phyloP scores from a whole-genome alignment of 2,888 invertebrate species.

The Drosophila lutescens region DNA sequence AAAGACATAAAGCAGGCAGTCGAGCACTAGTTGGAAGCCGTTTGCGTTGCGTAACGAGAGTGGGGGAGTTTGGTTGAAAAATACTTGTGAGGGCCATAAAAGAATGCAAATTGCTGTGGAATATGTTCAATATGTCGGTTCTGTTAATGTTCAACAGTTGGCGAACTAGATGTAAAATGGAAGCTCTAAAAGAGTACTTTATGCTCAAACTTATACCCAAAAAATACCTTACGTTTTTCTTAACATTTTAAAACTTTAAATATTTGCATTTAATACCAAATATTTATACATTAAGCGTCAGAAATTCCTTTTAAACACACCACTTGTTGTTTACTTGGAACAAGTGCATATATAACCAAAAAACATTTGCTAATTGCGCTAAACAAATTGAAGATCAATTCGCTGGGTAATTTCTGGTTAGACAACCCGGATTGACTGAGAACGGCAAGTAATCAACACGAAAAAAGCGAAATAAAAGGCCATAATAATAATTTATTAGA shows the following conservation, averaged over 20 bases:
- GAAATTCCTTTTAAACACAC: neutral
- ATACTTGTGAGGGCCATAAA: constrained; percentile 41
- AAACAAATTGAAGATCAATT: constrained; percentile 14
- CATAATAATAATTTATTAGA: constrained; percentile 58
- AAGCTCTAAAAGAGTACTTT: neutral
- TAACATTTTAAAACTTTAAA: neutral
- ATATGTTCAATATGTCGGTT: constrained; percentile 36
- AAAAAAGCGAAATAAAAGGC: constrained; percentile 10
- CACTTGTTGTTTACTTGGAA: neutral
- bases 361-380: constrained; percentile 18
- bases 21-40: constrained; percentile 42
- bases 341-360: neutral
- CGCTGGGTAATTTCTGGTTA: constrained; percentile 32
- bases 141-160: constrained; percentile 16
- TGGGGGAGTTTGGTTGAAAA: constrained; percentile 15
- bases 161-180: constrained; percentile 1
- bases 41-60: constrained; percentile 25
- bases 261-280: neutral
- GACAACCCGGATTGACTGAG: constrained; percentile 63
- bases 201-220: no score
- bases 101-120: constrained; percentile 47
- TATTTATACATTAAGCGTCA: neutral
- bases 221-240: neutral
- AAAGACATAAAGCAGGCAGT: constrained; percentile 69
- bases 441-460: constrained; percentile 36